Conservation (phyloP, 2,797 vertebrate species). For the Notolabrus celidotus region DNA sequence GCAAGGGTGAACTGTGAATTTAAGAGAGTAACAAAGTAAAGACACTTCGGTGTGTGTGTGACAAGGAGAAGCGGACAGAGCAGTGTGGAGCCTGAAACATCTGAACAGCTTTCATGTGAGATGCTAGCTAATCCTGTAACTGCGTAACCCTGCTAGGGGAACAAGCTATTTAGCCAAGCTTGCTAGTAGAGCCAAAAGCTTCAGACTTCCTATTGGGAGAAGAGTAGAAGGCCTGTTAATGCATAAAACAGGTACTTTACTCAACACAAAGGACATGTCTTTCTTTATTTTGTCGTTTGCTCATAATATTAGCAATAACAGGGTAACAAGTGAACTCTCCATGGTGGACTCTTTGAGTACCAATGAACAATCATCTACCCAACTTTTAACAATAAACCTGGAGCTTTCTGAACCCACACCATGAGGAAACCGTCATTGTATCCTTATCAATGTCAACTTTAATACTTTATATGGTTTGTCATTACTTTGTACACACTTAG, state of each 20-base stretch:
- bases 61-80: not conserved
- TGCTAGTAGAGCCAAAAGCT: not conserved
- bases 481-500: too few species aligned
- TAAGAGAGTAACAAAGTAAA: too few species aligned
- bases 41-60: not conserved
- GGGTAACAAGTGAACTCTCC: too few species aligned
- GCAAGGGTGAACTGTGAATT: accelerated
- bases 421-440: too few species aligned
- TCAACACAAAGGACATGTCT: not conserved
- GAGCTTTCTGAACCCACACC: too few species aligned
- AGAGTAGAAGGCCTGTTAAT: accelerated
- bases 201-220: not conserved
- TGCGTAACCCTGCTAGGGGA: not conserved
- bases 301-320: too few species aligned
- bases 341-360: too few species aligned
- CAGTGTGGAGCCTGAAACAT: not conserved
- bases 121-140: slow-evolving; percentile 47
- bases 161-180: not conserved
- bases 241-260: not conserved
- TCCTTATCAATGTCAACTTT: too few species aligned
- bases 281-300: not conserved
- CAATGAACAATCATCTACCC: too few species aligned
- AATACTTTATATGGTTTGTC: too few species aligned
- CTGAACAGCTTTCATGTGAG: slow-evolving; percentile 5
- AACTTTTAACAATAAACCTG: too few species aligned